Percentiles rank a stretch among this genome's conserved stretches.
phyloP scores from a whole-genome alignment of 2,888 invertebrate genomes.

The Stenodera caucasica region DNA sequence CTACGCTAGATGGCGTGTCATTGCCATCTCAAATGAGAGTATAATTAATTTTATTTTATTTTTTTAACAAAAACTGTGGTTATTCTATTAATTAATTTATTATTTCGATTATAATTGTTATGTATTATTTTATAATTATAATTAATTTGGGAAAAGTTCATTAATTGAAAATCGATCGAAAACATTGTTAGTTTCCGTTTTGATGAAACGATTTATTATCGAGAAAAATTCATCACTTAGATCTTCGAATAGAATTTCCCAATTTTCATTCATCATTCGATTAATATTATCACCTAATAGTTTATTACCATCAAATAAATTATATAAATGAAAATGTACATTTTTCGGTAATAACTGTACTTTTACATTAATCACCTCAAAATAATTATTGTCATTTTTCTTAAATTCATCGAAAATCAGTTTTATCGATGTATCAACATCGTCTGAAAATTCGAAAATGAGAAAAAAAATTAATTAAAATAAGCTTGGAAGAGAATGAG shows the following conservation, averaged over 20 bases:
- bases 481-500: no score
- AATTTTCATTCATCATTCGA: conserved; percentile 37
- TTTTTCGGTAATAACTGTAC: background rate
- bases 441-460: background rate
- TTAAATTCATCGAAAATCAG: background rate
- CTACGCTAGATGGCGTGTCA: no score
- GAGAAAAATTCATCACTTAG: conserved; percentile 29
- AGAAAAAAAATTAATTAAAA: background rate
- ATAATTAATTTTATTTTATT: no score
- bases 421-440: background rate
- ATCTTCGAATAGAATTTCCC: conserved; percentile 33
- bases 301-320: conserved; percentile 24
- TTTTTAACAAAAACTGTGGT: no score
- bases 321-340: conserved; percentile 13
- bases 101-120: no score
- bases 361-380: background rate
- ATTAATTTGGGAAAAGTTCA: no score
- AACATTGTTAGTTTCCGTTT: no score
- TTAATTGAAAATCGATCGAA: no score
- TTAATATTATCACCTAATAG: conserved; percentile 25
- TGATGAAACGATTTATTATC: no score
- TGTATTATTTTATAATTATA: no score
- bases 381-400: background rate
- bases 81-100: no score
- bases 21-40: no score